Evolutionary conservation across 2,888 invertebrate species (phyloP).

Genomic region (Coremacera marginata): DNA sequence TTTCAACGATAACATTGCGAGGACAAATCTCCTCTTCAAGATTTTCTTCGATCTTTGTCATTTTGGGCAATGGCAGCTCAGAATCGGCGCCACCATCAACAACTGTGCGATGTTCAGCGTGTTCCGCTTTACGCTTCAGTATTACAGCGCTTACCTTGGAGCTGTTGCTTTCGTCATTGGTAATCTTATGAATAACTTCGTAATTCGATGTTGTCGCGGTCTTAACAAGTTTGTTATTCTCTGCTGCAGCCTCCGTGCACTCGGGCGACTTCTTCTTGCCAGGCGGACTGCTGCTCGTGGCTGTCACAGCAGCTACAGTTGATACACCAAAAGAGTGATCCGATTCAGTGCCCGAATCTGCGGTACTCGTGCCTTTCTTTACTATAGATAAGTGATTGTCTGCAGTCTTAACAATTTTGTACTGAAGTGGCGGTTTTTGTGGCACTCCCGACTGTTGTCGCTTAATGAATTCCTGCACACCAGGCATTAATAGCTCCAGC

Average conservation of each 20-base stretch:
- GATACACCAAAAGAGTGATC: conserved; percentile 53
- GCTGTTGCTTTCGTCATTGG: conserved; percentile 57
- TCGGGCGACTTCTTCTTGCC: conserved; percentile 43
- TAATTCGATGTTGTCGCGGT: conserved; percentile 53
- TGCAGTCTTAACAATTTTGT: conserved; percentile 68
- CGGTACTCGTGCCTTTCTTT: conserved; percentile 57
- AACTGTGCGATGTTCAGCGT: conserved; percentile 41
- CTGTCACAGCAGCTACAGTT: background rate
- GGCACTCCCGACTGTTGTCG: conserved; percentile 53
- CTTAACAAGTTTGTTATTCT: background rate
- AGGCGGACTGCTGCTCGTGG: conserved; percentile 32
- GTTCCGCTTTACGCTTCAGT: conserved; percentile 63
- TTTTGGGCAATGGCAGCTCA: conserved; percentile 50
- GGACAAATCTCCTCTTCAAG: background rate
- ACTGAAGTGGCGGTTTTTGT: conserved; percentile 65
- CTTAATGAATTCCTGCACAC: conserved; percentile 59
- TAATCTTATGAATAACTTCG: conserved; percentile 61
- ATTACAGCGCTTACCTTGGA: conserved; percentile 63
- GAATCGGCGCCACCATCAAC: conserved; percentile 29
- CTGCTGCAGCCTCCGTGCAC: background rate
- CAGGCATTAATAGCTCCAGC: conserved; percentile 76
- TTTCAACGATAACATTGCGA: background rate
- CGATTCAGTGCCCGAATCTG: conserved; percentile 62
- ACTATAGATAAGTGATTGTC: conserved; percentile 67
- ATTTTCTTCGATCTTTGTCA: conserved; percentile 50